Percentiles rank a stretch among this genome's conserved stretches.
Evolutionary conservation across 2,113 vertebrate genomes (phyloP).

Genomic region (Sorex fumeus): DNA sequence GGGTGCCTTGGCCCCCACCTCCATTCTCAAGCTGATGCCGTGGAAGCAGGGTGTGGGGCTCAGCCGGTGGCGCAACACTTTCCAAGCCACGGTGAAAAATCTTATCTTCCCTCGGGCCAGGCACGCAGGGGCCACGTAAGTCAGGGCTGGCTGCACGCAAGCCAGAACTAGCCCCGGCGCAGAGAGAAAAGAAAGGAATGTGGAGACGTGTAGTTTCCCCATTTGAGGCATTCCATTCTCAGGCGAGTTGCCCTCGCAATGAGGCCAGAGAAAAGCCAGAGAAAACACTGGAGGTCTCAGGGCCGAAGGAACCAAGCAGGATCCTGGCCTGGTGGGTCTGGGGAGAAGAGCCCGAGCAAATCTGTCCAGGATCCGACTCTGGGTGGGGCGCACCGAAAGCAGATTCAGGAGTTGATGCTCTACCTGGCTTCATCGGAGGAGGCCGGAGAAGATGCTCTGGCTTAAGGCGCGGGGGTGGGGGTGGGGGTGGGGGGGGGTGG

Average conservation of each 20-base stretch:
- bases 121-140: constrained; percentile 17
- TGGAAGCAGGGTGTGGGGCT: not conserved
- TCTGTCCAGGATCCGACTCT: not conserved
- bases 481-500: no score
- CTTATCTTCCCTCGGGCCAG: constrained; percentile 70
- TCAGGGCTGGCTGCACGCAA: constrained; percentile 52
- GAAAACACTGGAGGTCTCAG: constrained; percentile 31
- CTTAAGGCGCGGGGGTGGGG: no score
- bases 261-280: constrained; percentile 52
- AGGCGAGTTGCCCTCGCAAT: constrained; percentile 52
- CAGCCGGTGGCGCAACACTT: not conserved
- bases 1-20: not conserved
- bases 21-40: constrained; percentile 3
- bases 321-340: not conserved
- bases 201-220: constrained; percentile 46
- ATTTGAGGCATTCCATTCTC: constrained; percentile 80
- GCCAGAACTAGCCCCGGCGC: constrained; percentile 73
- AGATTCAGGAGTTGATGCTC: constrained; percentile 22
- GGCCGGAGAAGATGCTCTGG: no score
- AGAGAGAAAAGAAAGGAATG: constrained; percentile 79
- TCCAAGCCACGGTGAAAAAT: constrained; percentile 19
- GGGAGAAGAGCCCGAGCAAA: not conserved
- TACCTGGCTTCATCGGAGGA: not conserved
- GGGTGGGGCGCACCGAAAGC: constrained; percentile 39
- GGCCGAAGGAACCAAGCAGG: constrained; percentile 10